Evolutionary conservation across 2,888 invertebrate species (phyloP).

Genomic region (Diarsia rubi): DNA sequence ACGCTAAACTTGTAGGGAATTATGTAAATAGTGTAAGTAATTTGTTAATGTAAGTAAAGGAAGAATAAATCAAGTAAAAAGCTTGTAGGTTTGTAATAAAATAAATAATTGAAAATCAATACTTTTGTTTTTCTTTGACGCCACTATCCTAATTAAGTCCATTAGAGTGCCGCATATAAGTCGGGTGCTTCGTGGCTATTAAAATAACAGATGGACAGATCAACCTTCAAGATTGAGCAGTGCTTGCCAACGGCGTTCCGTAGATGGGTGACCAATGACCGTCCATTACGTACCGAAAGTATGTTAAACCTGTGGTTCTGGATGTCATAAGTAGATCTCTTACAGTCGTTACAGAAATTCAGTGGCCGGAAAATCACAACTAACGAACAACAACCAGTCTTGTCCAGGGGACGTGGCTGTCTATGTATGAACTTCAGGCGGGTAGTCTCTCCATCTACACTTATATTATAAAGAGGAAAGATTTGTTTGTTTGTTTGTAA

Average conservation of each 20-base stretch:
- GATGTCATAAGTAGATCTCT: not conserved
- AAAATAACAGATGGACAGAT: not conserved
- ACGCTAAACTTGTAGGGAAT: not conserved
- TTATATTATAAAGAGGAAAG: too few species aligned
- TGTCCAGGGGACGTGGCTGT: not conserved
- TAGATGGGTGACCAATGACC: not conserved
- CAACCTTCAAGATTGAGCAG: not conserved
- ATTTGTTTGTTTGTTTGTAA: too few species aligned
- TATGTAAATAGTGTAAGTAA: conserved; percentile 45
- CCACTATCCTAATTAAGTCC: not conserved
- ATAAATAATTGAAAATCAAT: conserved; percentile 10
- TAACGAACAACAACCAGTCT: not conserved
- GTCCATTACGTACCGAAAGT: not conserved
- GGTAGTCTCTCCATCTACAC: not conserved
- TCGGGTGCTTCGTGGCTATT: not conserved
- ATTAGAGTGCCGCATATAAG: not conserved
- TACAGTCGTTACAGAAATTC: not conserved
- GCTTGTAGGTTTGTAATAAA: not conserved
- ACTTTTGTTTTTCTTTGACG: not conserved
- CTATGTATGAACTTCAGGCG: not conserved
- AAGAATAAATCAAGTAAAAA: not conserved
- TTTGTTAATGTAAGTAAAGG: conserved; percentile 8
- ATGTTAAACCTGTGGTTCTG: not conserved
- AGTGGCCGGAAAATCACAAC: too few species aligned
- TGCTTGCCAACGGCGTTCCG: not conserved